phyloP scores from a whole-genome alignment of 2,113 vertebrate species.

The Nestor notabilis region DNA sequence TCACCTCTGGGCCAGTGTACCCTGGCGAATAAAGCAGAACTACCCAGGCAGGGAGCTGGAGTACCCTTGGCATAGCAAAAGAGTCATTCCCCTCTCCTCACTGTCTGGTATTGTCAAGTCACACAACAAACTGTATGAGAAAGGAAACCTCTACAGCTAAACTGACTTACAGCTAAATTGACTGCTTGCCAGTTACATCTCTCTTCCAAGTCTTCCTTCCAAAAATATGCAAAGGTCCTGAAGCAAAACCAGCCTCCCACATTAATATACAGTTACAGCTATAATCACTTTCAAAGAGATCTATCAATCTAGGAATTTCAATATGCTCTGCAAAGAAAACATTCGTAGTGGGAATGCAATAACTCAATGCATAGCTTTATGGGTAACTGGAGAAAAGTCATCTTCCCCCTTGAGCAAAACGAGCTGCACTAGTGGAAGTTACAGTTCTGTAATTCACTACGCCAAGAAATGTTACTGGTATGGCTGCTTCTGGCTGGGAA shows the following conservation, averaged over 20 bases:
- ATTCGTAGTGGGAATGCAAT: neutral
- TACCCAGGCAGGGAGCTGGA: neutral
- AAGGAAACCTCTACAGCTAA: neutral
- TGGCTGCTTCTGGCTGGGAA: neutral
- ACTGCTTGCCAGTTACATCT: neutral
- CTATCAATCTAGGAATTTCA: neutral
- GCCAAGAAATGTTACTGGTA: neutral
- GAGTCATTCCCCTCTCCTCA: neutral
- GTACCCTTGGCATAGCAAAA: accelerated
- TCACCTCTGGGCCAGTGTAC: neutral
- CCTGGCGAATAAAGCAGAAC: neutral
- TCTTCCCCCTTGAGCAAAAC: neutral
- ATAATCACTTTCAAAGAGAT: neutral
- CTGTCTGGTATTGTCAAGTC: accelerated
- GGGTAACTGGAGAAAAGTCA: neutral
- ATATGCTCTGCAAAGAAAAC: neutral
- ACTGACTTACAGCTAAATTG: neutral
- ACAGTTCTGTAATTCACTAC: neutral
- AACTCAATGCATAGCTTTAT: neutral
- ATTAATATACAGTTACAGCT: neutral
- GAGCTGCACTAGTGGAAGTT: neutral
- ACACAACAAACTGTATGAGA: neutral
- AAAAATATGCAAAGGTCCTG: neutral
- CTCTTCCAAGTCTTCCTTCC: neutral
- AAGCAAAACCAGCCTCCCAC: neutral